phyloP scores from a whole-genome alignment of 2,113 vertebrate species.

The Phyllostomus hastatus region DNA sequence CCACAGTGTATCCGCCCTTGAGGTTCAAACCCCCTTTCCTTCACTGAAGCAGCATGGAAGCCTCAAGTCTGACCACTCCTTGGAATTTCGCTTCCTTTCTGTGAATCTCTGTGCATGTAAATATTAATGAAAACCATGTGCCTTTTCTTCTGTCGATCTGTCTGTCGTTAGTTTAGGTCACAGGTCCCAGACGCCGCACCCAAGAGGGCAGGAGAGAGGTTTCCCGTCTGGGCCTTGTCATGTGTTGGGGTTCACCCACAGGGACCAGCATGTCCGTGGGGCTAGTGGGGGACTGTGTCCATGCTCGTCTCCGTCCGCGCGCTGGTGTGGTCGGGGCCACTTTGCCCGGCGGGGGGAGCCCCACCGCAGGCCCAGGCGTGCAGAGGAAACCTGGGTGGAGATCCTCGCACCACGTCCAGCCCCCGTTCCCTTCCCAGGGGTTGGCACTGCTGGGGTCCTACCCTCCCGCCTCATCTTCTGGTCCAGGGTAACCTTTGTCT shows the following conservation, averaged over 20 bases:
- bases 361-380: neutral
- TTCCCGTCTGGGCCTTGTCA: neutral
- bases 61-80: neutral
- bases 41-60: neutral
- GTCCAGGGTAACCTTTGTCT: neutral
- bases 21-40: neutral
- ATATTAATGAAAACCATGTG: neutral
- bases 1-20: neutral
- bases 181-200: neutral
- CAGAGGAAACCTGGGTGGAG: neutral
- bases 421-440: accelerated
- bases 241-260: neutral
- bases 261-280: neutral
- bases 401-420: neutral
- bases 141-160: neutral
- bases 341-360: neutral
- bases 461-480: neutral
- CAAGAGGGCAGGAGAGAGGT: neutral
- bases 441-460: neutral
- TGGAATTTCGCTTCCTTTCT: neutral
- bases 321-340: neutral
- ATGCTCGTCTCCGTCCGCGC: accelerated
- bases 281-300: neutral
- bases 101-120: neutral
- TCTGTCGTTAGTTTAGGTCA: neutral